Percentiles rank a stretch among this genome's conserved stretches.
These are phyloP conservation scores for Lindbergichthys nudifrons DNA, from an alignment of 2,797 vertebrate species.

Conservation along the genomic window DNA sequence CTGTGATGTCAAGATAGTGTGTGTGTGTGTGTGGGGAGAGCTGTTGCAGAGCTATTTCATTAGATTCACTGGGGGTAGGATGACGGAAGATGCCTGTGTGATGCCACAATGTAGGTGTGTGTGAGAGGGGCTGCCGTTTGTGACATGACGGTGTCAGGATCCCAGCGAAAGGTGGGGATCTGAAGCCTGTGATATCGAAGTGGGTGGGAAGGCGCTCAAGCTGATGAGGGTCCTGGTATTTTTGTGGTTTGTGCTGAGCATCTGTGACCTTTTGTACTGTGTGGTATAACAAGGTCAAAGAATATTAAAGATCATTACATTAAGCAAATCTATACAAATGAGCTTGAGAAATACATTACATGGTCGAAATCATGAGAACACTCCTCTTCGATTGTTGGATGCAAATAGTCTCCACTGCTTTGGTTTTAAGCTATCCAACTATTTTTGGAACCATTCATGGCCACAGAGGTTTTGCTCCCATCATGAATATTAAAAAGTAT, in stretches of 20 bases:
- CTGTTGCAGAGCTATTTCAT: constrained; percentile 10
- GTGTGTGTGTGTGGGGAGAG: background rate
- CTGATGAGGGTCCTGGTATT: constrained; percentile 46
- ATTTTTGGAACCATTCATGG: background rate
- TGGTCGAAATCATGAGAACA: background rate
- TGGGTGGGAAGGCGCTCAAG: constrained; percentile 30
- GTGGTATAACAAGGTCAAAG: background rate
- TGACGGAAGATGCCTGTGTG: constrained; percentile 24
- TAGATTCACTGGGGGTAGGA: constrained; percentile 21
- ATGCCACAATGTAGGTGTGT: constrained; percentile 37
- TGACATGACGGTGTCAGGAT: constrained; percentile 20
- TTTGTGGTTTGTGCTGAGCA: constrained; percentile 31
- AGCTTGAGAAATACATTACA: background rate
- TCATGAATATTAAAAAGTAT: background rate
- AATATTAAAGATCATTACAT: background rate
- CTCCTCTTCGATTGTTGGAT: background rate
- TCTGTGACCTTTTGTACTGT: constrained; percentile 41
- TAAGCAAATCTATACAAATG: too few relatives aligned
- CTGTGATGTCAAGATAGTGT: constrained; percentile 69
- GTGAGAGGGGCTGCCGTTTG: constrained; percentile 2
- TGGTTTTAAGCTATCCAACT: background rate
- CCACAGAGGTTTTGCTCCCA: background rate
- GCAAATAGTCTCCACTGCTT: background rate
- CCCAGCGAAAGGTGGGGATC: constrained; percentile 26
- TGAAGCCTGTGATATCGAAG: constrained; percentile 14